Evolutionary conservation across 2,113 vertebrate genomes (phyloP), one percentile per base, ranked within the genome.

Genomic region (Heliornis fulica): DNA sequence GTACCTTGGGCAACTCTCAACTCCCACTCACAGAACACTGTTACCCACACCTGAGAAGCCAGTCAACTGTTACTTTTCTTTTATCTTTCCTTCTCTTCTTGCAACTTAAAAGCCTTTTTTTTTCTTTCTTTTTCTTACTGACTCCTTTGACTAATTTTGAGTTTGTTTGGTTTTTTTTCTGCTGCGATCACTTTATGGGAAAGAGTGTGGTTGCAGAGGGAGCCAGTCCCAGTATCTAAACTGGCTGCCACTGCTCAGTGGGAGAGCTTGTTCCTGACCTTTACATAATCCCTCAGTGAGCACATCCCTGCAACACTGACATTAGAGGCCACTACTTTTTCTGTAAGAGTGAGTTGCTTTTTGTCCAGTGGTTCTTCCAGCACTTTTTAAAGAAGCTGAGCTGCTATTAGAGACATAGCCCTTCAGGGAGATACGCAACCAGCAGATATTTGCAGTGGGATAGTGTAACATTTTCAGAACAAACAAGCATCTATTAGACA

Each of bases 251-350:
- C 0, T 0, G 19, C 17, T 85, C 66, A 91, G 51, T 2, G 2
- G 46, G 14, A 89, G 23, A 68, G 8, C 14, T 88, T 61, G 5
- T 71, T 95, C 87, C 70, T 85, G 78, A 60, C 43, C 25, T 91
- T 72, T 65, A 43, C 48, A 36, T 9, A 76, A 28, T 61, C 19
- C 13, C 11, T 61, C 28, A 82, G 57, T 0, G 0, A 93, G 40
- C 70, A 76, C 7, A 54, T 43, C 23, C 11, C 26, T 7, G 84
- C 32, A 87, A 28, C 17, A 9, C 23, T 79, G 57, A 40, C 36
- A 72, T 79, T 4, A n/a, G 8, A 82, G 48, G 26, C 26, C 9
- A 22, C 32, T 40, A 19, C 26, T 84, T 82, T 79, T 32, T 87
- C 21, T 57, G 2, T 31, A 29, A 51, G 43, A 54, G 11, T 16